Conservation (phyloP, 2,797 vertebrate genomes). For the Pangasius mekongensis region DNA sequence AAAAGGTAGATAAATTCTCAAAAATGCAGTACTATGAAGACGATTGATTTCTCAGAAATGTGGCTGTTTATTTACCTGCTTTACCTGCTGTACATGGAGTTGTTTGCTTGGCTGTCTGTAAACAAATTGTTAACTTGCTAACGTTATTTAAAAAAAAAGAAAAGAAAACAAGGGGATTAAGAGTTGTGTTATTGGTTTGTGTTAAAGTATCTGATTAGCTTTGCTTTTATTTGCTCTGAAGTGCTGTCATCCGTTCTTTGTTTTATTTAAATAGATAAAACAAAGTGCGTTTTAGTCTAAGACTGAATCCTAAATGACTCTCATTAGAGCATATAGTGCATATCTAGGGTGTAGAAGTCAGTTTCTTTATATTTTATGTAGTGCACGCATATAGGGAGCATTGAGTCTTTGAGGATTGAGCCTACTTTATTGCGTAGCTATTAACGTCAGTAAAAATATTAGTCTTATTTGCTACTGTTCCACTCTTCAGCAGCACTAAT, state of each 20-base stretch:
- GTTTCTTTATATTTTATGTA: not conserved
- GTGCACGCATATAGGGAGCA: not conserved
- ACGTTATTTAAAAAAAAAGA: not conserved
- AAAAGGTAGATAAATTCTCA: conserved; percentile 46
- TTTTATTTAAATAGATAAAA: not conserved
- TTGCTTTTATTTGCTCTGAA: not conserved
- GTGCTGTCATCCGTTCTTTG: not conserved
- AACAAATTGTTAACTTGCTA: conserved; percentile 3
- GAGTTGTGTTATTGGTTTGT: not conserved
- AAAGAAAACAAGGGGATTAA: not conserved
- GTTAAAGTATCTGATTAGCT: not conserved
- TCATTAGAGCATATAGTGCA: not conserved
- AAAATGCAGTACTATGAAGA: not conserved
- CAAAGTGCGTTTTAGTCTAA: not conserved
- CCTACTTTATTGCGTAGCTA: not conserved
- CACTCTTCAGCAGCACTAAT: not conserved
- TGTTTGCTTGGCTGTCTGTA: not conserved
- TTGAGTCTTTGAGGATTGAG: not conserved
- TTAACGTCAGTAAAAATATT: not conserved
- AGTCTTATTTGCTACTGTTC: not conserved
- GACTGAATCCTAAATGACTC: not conserved
- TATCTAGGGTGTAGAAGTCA: not conserved
- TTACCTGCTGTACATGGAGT: not conserved
- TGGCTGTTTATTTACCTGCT: not conserved
- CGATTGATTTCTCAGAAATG: not conserved